Percentiles rank a stretch among this genome's conserved stretches.
These are phyloP conservation scores for Ahaetulla prasina DNA, from an alignment of 2,113 vertebrate genomes.

Conservation along the genomic window DNA sequence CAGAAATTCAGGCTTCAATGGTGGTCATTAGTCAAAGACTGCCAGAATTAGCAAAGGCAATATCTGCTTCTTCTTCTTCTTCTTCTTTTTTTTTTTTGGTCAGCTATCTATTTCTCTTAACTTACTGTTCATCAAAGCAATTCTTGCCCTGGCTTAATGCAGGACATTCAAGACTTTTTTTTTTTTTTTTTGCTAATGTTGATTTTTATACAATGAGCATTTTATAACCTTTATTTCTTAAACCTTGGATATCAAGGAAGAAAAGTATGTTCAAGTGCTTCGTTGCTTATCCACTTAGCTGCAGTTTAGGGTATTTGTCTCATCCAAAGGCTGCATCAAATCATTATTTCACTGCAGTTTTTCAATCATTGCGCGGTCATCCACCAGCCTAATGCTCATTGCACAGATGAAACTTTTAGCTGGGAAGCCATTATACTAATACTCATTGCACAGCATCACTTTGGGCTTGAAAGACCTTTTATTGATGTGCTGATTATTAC, in stretches of 20 bases:
- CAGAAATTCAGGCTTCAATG: neutral
- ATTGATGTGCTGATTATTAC: neutral
- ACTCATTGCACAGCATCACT: no score
- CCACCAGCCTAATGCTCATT: neutral
- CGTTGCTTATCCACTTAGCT: neutral
- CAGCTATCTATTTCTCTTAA: conserved; percentile 73
- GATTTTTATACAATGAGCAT: conserved; percentile 65
- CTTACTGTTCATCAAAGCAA: conserved; percentile 75
- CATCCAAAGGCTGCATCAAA: neutral
- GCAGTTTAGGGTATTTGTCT: neutral
- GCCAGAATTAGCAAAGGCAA: conserved; percentile 47
- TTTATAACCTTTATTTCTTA: conserved; percentile 69
- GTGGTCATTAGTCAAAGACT: neutral
- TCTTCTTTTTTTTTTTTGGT: no score
- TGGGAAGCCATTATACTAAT: conserved; percentile 21
- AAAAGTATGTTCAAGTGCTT: conserved; percentile 49
- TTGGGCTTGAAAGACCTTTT: neutral
- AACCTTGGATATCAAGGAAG: conserved; percentile 61
- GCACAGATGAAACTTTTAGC: conserved; percentile 13
- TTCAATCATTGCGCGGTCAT: conserved; percentile 45
- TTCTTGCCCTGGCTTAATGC: conserved; percentile 67
- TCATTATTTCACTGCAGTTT: conserved; percentile 38
- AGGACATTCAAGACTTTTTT: conserved; percentile 67
- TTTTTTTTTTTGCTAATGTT: conserved; percentile 61
- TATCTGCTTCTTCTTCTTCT: conserved; percentile 72